These are phyloP conservation scores for Atta texana DNA, from an alignment of 1,140 invertebrate species.

Conservation along the genomic window DNA sequence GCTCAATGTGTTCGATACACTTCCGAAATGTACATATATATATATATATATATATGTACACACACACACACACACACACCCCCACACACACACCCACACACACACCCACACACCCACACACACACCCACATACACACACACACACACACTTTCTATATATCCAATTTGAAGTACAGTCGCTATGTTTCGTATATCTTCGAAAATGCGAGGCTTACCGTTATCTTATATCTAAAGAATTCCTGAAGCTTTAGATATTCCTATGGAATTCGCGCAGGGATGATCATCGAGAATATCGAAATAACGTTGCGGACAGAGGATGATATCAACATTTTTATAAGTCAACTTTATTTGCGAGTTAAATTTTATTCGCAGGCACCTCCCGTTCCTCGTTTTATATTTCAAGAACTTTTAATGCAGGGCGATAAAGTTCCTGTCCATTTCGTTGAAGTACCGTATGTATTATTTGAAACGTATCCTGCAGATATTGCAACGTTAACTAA, in stretches of 20 bases:
- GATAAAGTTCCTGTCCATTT: slow-evolving; percentile 37
- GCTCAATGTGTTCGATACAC: slow-evolving; percentile 17
- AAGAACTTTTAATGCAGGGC: slow-evolving; percentile 36
- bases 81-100: background rate
- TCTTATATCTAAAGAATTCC: slow-evolving; percentile 46
- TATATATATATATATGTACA: background rate
- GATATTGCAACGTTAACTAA: background rate
- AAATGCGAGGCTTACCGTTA: slow-evolving; percentile 35
- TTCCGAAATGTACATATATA: background rate
- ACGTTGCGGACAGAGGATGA: slow-evolving; percentile 19
- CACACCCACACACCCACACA: too few relatives aligned
- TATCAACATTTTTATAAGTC: slow-evolving; percentile 45
- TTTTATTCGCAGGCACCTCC: slow-evolving; percentile 1
- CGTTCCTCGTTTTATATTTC: slow-evolving; percentile 7
- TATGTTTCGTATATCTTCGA: slow-evolving; percentile 30
- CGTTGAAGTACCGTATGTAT: background rate
- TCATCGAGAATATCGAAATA: slow-evolving; percentile 23
- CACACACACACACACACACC: background rate
- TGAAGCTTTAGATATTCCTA: slow-evolving; percentile 4
- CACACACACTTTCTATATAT: slow-evolving; percentile 4
- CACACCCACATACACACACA: too few relatives aligned
- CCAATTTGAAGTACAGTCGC: slow-evolving; percentile 11
- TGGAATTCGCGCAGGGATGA: background rate
- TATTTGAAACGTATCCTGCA: slow-evolving; percentile 1
- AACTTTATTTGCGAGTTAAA: slow-evolving; percentile 52